These are phyloP conservation scores for Cerceris ruficornis DNA, from an alignment of 2,888 invertebrate genomes.

Conservation along the genomic window DNA sequence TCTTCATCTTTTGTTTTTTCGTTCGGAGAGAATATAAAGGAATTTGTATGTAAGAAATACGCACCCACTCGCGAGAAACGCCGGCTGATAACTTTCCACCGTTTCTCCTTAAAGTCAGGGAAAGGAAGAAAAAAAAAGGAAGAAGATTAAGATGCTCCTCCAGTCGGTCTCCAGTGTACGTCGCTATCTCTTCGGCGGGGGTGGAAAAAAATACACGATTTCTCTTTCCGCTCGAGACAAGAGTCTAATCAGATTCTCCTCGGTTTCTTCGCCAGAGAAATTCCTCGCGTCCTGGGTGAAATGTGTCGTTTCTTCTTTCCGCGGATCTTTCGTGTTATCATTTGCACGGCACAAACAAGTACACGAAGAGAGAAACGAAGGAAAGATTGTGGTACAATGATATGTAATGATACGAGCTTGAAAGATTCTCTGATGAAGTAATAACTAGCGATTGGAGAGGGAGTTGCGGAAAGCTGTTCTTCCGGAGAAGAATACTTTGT, in stretches of 20 bases:
- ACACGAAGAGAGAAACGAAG: background rate
- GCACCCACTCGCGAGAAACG: constrained; percentile 18
- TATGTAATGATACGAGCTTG: too few species aligned
- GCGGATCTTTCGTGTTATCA: background rate
- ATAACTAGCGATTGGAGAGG: too few species aligned
- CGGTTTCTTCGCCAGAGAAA: constrained; percentile 14
- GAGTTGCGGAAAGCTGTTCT: too few species aligned
- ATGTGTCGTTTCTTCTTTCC: background rate
- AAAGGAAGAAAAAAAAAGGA: background rate
- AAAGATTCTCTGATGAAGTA: too few species aligned
- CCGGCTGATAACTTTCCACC: constrained; percentile 4
- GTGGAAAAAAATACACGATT: constrained; percentile 12
- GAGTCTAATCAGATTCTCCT: constrained; percentile 53
- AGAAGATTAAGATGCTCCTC: constrained; percentile 41
- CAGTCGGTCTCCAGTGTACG: constrained; percentile 1
- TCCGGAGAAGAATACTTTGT: too few species aligned
- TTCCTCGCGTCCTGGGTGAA: constrained; percentile 24
- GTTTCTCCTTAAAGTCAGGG: constrained; percentile 20
- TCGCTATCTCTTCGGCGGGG: background rate
- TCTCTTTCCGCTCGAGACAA: constrained; percentile 33
- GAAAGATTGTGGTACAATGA: background rate
- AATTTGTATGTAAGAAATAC: constrained; percentile 20
- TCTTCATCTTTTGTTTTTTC: constrained; percentile 1
- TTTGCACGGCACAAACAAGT: background rate
- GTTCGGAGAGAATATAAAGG: constrained; percentile 20